Base-by-base conservation (phyloP, 2,888 invertebrate species). In the Merodon equestris region DNA sequence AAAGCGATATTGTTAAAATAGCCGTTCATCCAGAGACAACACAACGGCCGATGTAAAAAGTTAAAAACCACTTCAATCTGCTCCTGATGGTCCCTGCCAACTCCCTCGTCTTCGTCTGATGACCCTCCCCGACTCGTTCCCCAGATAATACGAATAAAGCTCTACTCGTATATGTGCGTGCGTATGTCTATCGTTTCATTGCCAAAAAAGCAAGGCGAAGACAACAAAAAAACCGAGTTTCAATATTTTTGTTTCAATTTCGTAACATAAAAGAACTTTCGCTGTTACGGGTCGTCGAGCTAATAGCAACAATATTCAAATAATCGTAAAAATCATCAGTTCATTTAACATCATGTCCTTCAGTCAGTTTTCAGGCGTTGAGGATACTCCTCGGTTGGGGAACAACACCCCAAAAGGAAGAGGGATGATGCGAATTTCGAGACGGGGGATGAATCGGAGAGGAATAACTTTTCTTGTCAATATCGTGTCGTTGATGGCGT, bases 271-370 rank as follows among this genome's bases (percentile, higher is more conserved):
- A 79, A 70, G 79, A 79, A 74, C 64, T 63, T 68, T 79, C 64
- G 79, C 79, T 68, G 79, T 45, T 74, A 63, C 79, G 79, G 64
- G 74, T 74, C 74, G 79, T 60, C 74, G 74, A 45, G 68, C 68
- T 79, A 74, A 79, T 74, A 79, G 79, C 68, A 73, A 79, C 79
- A 79, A 74, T 68, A 79, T 79, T 79, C 79, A 79, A 79, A 79
- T 79, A 79, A 70, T 74, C 79, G 74, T 73, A 79, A 79, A 79
- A 74, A 79, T 79, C 79, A 64, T 64, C 79, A 79, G 79, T 79
- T 79, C 79, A 74, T 79, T 79, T 79, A 79, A 79, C 79, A 79
- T 79, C 34, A 54, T 56, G 79, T 79, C 74, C 79, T 70, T 74
- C 60, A 64, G 68, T 74, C 54, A 58, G 36, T 74, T 68, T 56